These are phyloP conservation scores for Thecophora atra DNA, from an alignment of 2,888 invertebrate genomes.

Conservation along the genomic window DNA sequence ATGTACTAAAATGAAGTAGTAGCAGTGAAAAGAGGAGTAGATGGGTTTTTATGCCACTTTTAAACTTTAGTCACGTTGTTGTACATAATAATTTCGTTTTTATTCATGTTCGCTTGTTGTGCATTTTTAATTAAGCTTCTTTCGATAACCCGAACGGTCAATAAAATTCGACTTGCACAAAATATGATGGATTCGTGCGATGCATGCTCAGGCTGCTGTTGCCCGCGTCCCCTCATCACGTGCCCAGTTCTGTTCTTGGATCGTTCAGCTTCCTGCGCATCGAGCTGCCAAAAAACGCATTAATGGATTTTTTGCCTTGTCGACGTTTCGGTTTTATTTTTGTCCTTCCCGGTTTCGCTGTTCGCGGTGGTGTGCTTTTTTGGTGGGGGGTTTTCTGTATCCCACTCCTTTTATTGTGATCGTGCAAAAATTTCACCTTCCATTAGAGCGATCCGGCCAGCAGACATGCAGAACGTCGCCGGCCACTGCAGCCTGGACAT, in stretches of 20 bases:
- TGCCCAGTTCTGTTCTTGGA: not conserved
- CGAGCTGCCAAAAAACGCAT: constrained; percentile 30
- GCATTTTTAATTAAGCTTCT: not conserved
- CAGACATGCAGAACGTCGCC: constrained; percentile 9
- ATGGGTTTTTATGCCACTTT: too few relatives aligned
- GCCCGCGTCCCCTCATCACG: constrained; percentile 29
- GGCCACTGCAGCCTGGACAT: constrained; percentile 9
- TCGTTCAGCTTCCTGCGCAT: not conserved
- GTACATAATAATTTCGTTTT: not conserved
- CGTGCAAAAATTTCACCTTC: constrained; percentile 37
- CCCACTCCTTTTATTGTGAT: constrained; percentile 26
- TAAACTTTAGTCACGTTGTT: too few relatives aligned
- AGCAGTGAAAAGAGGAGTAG: not conserved
- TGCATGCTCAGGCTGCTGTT: constrained; percentile 41
- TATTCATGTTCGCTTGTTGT: not conserved
- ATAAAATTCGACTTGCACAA: constrained; percentile 36
- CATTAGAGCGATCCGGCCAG: constrained; percentile 17
- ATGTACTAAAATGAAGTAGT: constrained; percentile 15
- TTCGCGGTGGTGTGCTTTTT: not conserved
- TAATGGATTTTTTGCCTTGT: constrained; percentile 31
- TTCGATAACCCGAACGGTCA: not conserved
- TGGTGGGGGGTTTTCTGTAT: not conserved
- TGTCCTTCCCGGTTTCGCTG: not conserved
- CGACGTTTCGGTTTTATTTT: constrained; percentile 10
- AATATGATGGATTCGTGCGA: constrained; percentile 42